Conservation (phyloP, 1,140 invertebrate genomes). For the Eriocheir sinensis region DNA sequence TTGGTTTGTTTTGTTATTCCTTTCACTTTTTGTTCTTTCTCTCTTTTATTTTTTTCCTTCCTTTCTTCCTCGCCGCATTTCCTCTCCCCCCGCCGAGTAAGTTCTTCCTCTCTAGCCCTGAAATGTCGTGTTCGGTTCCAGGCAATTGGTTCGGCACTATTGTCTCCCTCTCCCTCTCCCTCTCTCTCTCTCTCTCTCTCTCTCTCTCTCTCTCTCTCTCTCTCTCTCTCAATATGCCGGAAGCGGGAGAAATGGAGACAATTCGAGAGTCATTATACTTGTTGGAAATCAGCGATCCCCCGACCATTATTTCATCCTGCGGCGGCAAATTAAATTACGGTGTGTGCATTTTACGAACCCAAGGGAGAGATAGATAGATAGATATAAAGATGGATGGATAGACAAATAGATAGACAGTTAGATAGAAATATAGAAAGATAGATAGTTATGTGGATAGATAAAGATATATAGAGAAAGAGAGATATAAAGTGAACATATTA, state of each 20-base stretch:
- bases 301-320: background rate
- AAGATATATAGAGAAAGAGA: background rate
- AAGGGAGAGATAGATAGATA: background rate
- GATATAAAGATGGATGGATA: background rate
- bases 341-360: background rate
- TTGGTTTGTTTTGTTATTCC: background rate
- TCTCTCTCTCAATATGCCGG: slow-evolving; percentile 44
- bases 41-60: slow-evolving; percentile 9
- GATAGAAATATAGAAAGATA: background rate
- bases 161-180: slow-evolving; percentile 1
- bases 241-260: slow-evolving; percentile 63
- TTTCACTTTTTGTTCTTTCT: background rate
- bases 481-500: background rate
- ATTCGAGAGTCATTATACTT: slow-evolving; percentile 51
- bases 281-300: background rate
- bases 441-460: background rate
- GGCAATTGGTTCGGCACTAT: slow-evolving; percentile 47
- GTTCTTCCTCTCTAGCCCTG: background rate
- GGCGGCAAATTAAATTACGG: slow-evolving; percentile 20
- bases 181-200: slow-evolving; percentile 27
- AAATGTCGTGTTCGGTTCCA: slow-evolving; percentile 50
- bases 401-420: background rate
- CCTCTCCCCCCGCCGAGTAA: background rate
- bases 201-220: slow-evolving; percentile 41
- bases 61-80: background rate